A percentile compares a stretch with the other conserved stretches of the same genome.
These are phyloP conservation scores for Elgonia sp. DNA, from an alignment of 2,888 invertebrate genomes.

Conservation along the genomic window DNA sequence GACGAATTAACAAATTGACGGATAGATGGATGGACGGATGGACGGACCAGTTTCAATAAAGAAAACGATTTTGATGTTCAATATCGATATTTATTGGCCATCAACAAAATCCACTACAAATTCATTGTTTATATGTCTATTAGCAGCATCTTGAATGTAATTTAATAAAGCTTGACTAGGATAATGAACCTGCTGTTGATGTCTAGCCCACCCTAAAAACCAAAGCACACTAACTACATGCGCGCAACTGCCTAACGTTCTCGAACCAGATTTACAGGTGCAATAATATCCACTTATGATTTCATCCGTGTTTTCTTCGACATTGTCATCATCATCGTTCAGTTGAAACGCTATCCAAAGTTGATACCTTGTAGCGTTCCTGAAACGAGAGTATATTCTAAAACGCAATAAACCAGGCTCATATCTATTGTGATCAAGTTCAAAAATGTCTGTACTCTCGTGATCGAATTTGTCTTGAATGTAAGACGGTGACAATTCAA, in stretches of 20 bases:
- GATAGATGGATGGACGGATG: too few relatives aligned
- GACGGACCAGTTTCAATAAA: too few relatives aligned
- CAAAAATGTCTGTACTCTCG: neutral
- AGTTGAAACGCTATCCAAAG: slow-evolving; percentile 4
- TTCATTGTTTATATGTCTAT: neutral
- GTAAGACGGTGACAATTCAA: slow-evolving; percentile 2
- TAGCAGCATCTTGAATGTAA: neutral
- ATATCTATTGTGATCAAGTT: neutral
- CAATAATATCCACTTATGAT: neutral
- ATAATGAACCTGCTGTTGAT: too few relatives aligned
- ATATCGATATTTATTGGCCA: neutral
- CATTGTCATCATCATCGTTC: neutral
- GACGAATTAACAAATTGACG: too few relatives aligned
- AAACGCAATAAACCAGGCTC: neutral
- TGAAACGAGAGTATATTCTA: neutral
- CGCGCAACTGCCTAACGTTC: neutral
- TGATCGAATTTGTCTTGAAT: slow-evolving; percentile 1
- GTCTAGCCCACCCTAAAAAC: too few relatives aligned
- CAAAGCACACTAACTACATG: neutral
- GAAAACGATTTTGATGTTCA: neutral
- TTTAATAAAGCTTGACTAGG: neutral
- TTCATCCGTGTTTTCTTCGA: neutral
- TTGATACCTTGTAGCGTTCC: slow-evolving; percentile 5
- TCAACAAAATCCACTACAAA: neutral
- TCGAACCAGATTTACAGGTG: too few relatives aligned